Evolutionary conservation across 2,113 vertebrate genomes (phyloP), one percentile per base, ranked within the genome.

Genomic region (Trematomus loennbergii): DNA sequence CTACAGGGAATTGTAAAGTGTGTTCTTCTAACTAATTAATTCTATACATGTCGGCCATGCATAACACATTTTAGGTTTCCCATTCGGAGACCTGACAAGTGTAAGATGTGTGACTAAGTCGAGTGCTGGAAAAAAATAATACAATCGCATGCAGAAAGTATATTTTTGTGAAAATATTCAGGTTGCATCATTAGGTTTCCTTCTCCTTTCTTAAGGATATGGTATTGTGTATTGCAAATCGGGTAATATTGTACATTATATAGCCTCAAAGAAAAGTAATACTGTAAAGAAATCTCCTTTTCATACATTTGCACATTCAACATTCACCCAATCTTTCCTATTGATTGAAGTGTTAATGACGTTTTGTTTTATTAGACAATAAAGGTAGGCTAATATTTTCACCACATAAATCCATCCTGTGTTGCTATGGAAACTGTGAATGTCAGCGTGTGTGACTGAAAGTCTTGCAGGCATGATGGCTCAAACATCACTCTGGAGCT

Each of bases 371-470:
- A 82, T 72, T 15, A 13, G 11, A 12, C 12, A n/a, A 5, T 1
- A 8, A n/a, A 48, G 36, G 7, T 40, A 81, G 91, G 76, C 17
- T 15, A 20, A 69, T 65, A 76, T 92, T 95, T 94, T 92, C 84
- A 90, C 91, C 89, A 93, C 92, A 91, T 85, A 91, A 93, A 94
- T 93, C 92, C 91, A 95, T 94, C 85, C 94, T 95, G 93, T 88
- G 96, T 97, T 96, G 94, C 96, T 94, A 95, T 96, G 95, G 97
- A 96, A 96, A 97, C 95, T 95, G 94, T 83, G 94, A 91, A 93
- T 92, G 91, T 94, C 95, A 83, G 55, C 36, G 33, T 57, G 89
- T 92, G 74, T 53, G 91, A 91, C 88, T 95, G 90, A 91, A 94
- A 89, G 92, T 87, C 88, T 91, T 82, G 72, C 93, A 95, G 95